These are phyloP conservation scores for Drosophila sordidapex DNA, from an alignment of 2,888 invertebrate species.

Conservation along the genomic window DNA sequence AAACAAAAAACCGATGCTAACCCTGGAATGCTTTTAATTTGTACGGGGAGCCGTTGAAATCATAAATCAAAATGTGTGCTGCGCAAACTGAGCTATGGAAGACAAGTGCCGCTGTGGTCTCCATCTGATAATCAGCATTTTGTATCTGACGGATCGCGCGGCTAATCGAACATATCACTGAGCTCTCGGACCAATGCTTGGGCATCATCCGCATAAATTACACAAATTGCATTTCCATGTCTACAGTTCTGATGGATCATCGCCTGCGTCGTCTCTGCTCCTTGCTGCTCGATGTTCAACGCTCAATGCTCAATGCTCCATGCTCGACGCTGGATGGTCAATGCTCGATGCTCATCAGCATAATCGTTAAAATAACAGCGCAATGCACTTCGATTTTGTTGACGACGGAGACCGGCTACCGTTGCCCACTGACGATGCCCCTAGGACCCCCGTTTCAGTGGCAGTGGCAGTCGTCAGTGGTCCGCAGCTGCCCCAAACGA, in stretches of 20 bases:
- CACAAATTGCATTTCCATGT: slow-evolving; percentile 83
- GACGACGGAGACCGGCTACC: slow-evolving; percentile 71
- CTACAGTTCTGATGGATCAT: slow-evolving; percentile 76
- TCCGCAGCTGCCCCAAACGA: slow-evolving; percentile 42
- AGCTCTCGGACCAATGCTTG: slow-evolving; percentile 26
- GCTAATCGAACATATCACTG: slow-evolving; percentile 72
- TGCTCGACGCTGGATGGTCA: slow-evolving; percentile 15
- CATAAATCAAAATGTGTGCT: slow-evolving; percentile 73
- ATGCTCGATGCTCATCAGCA: slow-evolving; percentile 70
- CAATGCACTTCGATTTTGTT: slow-evolving; percentile 75
- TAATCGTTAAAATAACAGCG: slow-evolving; percentile 82
- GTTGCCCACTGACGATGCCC: slow-evolving; percentile 50
- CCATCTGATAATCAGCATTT: slow-evolving; percentile 69
- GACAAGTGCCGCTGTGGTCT: slow-evolving; percentile 59
- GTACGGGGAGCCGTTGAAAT: slow-evolving; percentile 63
- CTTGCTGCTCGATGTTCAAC: slow-evolving; percentile 10
- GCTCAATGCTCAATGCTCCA: slow-evolving; percentile 3
- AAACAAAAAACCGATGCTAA: slow-evolving; percentile 23
- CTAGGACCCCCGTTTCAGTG: slow-evolving; percentile 23
- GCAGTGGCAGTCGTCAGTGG: slow-evolving; percentile 48
- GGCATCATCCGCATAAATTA: slow-evolving; percentile 72
- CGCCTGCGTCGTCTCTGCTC: slow-evolving; percentile 66
- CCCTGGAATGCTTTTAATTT: slow-evolving; percentile 72
- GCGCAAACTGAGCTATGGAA: slow-evolving; percentile 16
- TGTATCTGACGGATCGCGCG: slow-evolving; percentile 73